phyloP scores from a whole-genome alignment of 2,797 vertebrate genomes.

The Kryptolebias ocellatus region DNA sequence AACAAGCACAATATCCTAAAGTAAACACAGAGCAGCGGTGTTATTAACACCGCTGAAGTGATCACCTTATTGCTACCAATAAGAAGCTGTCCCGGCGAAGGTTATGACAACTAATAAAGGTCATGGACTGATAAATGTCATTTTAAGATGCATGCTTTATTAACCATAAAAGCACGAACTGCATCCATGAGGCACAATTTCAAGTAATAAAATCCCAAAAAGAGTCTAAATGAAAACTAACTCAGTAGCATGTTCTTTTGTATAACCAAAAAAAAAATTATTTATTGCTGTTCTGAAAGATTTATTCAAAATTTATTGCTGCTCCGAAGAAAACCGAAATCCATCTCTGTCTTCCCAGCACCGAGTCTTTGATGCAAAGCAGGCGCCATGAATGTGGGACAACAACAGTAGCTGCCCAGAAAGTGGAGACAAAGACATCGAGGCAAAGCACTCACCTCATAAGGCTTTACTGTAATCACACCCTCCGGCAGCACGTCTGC shows the following conservation, averaged over 20 bases:
- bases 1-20: slow-evolving; percentile 67
- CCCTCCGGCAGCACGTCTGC: slow-evolving; percentile 42
- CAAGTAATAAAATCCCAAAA: slow-evolving; percentile 32
- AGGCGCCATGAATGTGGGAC: slow-evolving; percentile 41
- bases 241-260: slow-evolving; percentile 27
- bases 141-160: slow-evolving; percentile 34
- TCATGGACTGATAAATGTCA: slow-evolving; percentile 45
- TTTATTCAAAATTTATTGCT: slow-evolving; percentile 2
- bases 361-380: slow-evolving; percentile 53
- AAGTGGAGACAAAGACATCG: slow-evolving; percentile 51
- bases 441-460: slow-evolving; percentile 50
- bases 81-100: slow-evolving; percentile 27
- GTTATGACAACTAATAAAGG: slow-evolving; percentile 55
- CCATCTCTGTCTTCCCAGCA: slow-evolving; percentile 40
- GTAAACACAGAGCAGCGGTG: slow-evolving; percentile 58
- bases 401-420: slow-evolving; percentile 53
- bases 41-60: slow-evolving; percentile 44
- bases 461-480: slow-evolving; percentile 64
- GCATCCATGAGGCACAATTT: slow-evolving; percentile 17
- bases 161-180: slow-evolving; percentile 42
- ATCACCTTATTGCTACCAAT: slow-evolving; percentile 58
- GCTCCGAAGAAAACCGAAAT: slow-evolving; percentile 13
- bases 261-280: background rate
- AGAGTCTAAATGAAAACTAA: background rate
- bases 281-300: slow-evolving; percentile 12